Evolutionary conservation across 2,113 vertebrate genomes (phyloP).

Genomic region (Campylomormyrus numenius): DNA sequence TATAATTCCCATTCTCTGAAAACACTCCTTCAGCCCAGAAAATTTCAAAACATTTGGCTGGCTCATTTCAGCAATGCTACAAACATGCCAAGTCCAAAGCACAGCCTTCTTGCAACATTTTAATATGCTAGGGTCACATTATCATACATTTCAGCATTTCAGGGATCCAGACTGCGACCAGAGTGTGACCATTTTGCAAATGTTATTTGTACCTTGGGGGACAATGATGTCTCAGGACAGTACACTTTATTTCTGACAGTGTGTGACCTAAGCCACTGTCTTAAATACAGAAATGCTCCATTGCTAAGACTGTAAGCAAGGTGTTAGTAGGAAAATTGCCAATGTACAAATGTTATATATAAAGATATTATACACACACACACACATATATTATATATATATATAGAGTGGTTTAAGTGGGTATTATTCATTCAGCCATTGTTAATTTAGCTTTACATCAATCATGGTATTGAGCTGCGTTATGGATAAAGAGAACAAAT

Average conservation of each 20-base stretch:
- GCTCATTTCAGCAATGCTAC: neutral
- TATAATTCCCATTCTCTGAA: conserved; percentile 4
- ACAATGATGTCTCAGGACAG: neutral
- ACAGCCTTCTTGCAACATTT: neutral
- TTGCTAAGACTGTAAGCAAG: neutral
- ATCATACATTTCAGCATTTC: neutral
- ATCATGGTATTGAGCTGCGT: too few species aligned
- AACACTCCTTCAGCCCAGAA: neutral
- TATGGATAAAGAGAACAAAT: too few species aligned
- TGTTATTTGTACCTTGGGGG: neutral
- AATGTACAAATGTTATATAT: too few species aligned
- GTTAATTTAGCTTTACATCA: neutral
- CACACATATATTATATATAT: too few species aligned
- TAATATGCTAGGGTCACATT: neutral
- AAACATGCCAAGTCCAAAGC: neutral
- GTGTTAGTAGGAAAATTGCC: neutral
- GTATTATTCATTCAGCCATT: neutral
- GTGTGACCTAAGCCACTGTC: neutral
- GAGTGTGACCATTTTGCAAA: neutral
- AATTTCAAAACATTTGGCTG: neutral
- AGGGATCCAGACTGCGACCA: neutral
- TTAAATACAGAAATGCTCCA: neutral
- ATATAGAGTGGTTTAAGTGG: too few species aligned
- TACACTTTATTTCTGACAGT: neutral
- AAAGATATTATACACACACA: too few species aligned